Conservation (phyloP, 2,113 vertebrate species). For the Castor canadensis region DNA sequence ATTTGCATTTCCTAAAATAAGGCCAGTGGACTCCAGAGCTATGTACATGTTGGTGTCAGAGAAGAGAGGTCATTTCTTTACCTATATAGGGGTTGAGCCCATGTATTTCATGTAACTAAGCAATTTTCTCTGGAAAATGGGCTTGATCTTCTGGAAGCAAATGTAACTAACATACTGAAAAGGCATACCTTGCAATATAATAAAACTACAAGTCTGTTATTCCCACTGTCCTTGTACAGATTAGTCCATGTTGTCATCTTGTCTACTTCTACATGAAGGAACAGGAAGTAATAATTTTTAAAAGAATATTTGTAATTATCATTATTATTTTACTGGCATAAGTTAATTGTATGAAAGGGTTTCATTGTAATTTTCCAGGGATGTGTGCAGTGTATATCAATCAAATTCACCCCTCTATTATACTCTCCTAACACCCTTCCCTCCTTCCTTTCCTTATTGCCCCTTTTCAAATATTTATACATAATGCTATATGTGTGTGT, state of each 20-base stretch:
- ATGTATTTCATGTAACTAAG: not conserved
- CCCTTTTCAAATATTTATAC: no score
- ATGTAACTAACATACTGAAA: not conserved
- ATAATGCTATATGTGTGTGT: no score
- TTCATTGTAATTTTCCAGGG: no score
- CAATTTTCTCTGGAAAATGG: not conserved
- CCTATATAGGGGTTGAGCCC: not conserved
- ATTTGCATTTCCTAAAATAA: conserved; percentile 48
- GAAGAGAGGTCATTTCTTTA: not conserved
- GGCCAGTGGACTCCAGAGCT: not conserved
- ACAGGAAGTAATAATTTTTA: no score
- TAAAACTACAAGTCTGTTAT: not conserved
- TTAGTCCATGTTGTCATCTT: not conserved
- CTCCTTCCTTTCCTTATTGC: no score
- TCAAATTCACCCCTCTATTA: no score
- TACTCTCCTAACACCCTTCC: no score
- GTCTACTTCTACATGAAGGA: not conserved
- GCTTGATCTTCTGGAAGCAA: conserved; percentile 36
- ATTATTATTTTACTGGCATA: no score
- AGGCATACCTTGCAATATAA: not conserved
- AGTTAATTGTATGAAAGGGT: no score
- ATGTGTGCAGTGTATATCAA: no score
- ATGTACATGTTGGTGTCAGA: not conserved
- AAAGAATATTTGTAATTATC: no score
- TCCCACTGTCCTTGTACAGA: not conserved